A percentile compares a stretch with the other conserved stretches of the same genome.
phyloP scores from a whole-genome alignment of 2,113 vertebrate species.

The Pygoscelis antarcticus region DNA sequence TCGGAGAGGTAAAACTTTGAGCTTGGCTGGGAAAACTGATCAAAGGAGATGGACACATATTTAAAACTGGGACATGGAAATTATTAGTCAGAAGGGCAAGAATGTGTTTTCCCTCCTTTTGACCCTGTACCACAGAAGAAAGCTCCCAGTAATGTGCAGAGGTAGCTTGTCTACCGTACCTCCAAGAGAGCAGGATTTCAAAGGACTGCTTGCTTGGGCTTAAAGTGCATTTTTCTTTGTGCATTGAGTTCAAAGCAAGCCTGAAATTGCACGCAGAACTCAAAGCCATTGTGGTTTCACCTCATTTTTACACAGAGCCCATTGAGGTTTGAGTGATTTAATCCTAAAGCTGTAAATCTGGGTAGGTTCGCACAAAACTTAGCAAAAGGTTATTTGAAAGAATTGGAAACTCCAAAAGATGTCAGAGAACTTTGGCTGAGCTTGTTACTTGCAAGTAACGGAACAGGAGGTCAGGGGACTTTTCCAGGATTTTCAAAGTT shows the following conservation, averaged over 20 bases:
- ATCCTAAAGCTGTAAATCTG: constrained; percentile 52
- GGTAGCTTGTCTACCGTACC: background rate
- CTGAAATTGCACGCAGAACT: constrained; percentile 40
- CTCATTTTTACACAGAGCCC: constrained; percentile 28
- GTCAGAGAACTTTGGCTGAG: constrained; percentile 43
- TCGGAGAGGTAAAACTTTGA: background rate
- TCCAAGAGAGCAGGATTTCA: constrained; percentile 31
- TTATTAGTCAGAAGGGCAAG: background rate
- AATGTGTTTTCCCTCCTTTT: background rate
- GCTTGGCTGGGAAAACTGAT: background rate
- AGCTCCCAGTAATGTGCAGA: background rate
- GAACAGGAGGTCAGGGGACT: background rate
- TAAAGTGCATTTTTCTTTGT: constrained; percentile 50
- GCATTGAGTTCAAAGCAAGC: constrained; percentile 43
- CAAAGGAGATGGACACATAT: background rate
- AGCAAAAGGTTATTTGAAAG: constrained; percentile 51
- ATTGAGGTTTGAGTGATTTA: constrained; percentile 43
- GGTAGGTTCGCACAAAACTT: constrained; percentile 30
- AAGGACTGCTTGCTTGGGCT: constrained; percentile 11
- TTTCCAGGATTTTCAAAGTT: constrained; percentile 8
- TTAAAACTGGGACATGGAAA: background rate
- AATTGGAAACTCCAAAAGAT: constrained; percentile 32
- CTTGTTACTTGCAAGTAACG: background rate
- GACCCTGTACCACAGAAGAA: background rate
- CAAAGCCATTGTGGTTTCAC: constrained; percentile 39